Evolutionary conservation across 2,113 vertebrate genomes (phyloP).

Genomic region (human): GRCh38 chr6:89256001-89256500

Average conservation of each 20-base stretch:
- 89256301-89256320: neutral
- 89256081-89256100: neutral
- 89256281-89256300: neutral
- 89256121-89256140: neutral
- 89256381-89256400: neutral
- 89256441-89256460: neutral
- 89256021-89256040: too few relatives aligned
- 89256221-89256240: neutral
- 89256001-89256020: too few relatives aligned
- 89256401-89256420: neutral
- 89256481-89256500: neutral
- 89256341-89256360: neutral
- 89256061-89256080: too few relatives aligned
- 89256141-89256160: neutral
- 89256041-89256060: too few relatives aligned
- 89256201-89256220: neutral
- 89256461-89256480: neutral
- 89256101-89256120: neutral
- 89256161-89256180: neutral
- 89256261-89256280: neutral
- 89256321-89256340: neutral
- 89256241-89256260: neutral
- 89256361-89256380: neutral
- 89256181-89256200: neutral
- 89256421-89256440: neutral